Evolutionary conservation across 2,888 invertebrate genomes (phyloP).

Genomic region (Zhuqinia jingwanae): DNA sequence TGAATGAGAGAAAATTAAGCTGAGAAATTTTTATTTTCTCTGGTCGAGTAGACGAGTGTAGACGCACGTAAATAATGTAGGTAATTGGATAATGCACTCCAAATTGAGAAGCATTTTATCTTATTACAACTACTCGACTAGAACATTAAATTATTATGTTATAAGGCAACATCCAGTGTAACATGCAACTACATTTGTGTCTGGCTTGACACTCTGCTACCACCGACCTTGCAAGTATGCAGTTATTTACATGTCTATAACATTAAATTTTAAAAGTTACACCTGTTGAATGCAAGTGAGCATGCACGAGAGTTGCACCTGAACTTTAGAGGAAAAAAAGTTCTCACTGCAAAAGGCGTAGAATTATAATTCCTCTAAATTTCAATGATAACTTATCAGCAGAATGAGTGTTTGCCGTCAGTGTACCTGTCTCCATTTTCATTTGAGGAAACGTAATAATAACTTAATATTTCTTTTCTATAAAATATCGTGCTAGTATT

Average conservation of each 20-base stretch:
- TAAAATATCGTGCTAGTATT: neutral
- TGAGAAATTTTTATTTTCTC: conserved; percentile 27
- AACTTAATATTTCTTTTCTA: neutral
- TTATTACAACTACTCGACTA: conserved; percentile 6
- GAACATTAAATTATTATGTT: neutral
- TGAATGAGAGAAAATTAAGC: conserved; percentile 19
- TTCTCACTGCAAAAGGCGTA: too few relatives aligned
- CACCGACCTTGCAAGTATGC: conserved; percentile 19
- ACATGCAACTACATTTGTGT: neutral
- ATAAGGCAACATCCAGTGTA: neutral
- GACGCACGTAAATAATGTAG: neutral
- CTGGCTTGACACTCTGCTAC: neutral
- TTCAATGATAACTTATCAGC: neutral
- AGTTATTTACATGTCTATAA: neutral
- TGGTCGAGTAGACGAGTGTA: neutral
- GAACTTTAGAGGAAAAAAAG: conserved; percentile 5
- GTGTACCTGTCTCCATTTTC: neutral
- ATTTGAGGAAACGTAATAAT: too few relatives aligned
- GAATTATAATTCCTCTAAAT: too few relatives aligned
- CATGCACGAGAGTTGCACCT: neutral
- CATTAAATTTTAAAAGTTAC: too few relatives aligned
- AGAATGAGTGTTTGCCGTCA: neutral
- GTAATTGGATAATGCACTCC: conserved; percentile 54
- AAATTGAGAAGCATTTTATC: conserved; percentile 45
- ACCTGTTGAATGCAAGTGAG: too few relatives aligned